These are phyloP conservation scores for Petrocephalus sullivani DNA, from an alignment of 2,797 vertebrate genomes.

Conservation along the genomic window DNA sequence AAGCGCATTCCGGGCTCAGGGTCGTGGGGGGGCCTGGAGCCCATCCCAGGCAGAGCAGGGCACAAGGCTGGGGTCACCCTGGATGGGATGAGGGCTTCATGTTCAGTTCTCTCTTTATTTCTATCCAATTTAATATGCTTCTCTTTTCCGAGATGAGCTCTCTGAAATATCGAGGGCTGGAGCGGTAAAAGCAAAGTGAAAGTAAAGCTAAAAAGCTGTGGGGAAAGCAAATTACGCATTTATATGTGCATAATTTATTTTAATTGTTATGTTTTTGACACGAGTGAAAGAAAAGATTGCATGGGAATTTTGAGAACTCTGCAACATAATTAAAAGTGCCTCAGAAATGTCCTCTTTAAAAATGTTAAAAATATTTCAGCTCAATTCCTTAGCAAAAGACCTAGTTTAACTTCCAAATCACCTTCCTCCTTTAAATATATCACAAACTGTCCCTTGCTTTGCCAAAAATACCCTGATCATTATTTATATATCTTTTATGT, in stretches of 20 bases:
- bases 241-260: conserved; percentile 5
- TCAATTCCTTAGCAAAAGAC: background rate
- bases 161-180: background rate
- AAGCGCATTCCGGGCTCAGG: background rate
- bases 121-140: background rate
- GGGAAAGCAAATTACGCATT: background rate
- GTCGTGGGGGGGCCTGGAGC: background rate
- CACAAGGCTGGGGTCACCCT: background rate
- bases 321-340: conserved; percentile 72
- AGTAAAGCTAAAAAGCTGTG: background rate
- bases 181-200: background rate
- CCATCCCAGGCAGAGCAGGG: background rate
- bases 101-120: background rate
- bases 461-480: conserved; percentile 65
- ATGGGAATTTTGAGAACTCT: conserved; percentile 46
- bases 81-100: background rate
- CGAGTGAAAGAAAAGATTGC: background rate
- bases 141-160: background rate
- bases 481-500: conserved; percentile 63
- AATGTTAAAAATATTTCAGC: background rate
- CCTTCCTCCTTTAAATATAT: background rate
- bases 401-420: background rate
- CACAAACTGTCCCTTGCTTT: conserved; percentile 46
- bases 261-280: background rate
- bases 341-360: conserved; percentile 59